A percentile compares a stretch with the other conserved stretches of the same genome.
phyloP scores from a whole-genome alignment of 2,888 invertebrate species.

The Strigamia maritima region DNA sequence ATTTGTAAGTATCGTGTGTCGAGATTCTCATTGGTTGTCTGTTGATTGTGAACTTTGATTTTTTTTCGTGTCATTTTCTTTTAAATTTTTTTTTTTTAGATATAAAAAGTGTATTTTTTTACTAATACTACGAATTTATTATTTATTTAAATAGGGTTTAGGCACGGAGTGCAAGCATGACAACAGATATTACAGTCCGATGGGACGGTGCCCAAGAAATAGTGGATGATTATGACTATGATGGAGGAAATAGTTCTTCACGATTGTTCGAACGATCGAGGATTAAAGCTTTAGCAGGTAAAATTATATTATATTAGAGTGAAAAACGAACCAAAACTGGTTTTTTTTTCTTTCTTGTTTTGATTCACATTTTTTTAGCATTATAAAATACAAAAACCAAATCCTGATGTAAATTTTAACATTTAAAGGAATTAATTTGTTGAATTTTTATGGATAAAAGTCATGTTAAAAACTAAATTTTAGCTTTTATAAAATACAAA shows the following conservation, averaged over 20 bases:
- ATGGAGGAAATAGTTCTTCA: slow-evolving; percentile 98
- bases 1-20: background rate
- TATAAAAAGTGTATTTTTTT: background rate
- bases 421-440: too few relatives aligned
- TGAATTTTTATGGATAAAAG: too few relatives aligned
- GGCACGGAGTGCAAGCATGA: slow-evolving; percentile 61
- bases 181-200: slow-evolving; percentile 90
- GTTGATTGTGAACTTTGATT: background rate
- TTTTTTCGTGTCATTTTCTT: background rate
- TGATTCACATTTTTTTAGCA: too few relatives aligned
- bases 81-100: background rate
- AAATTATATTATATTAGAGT: too few relatives aligned
- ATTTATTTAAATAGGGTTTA: slow-evolving; percentile 40
- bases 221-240: slow-evolving; percentile 98
- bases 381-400: too few relatives aligned
- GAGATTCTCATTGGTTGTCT: background rate
- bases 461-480: too few relatives aligned
- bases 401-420: too few relatives aligned
- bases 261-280: slow-evolving; percentile 98
- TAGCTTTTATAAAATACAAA: too few relatives aligned
- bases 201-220: slow-evolving; percentile 96
- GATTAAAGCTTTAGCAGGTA: slow-evolving; percentile 97
- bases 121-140: background rate
- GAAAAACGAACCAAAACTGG: too few relatives aligned
- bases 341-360: background rate